Percentiles rank a stretch among this genome's conserved stretches.
These are phyloP conservation scores for Nanorana parkeri DNA, from an alignment of 2,113 vertebrate species.

Conservation along the genomic window DNA sequence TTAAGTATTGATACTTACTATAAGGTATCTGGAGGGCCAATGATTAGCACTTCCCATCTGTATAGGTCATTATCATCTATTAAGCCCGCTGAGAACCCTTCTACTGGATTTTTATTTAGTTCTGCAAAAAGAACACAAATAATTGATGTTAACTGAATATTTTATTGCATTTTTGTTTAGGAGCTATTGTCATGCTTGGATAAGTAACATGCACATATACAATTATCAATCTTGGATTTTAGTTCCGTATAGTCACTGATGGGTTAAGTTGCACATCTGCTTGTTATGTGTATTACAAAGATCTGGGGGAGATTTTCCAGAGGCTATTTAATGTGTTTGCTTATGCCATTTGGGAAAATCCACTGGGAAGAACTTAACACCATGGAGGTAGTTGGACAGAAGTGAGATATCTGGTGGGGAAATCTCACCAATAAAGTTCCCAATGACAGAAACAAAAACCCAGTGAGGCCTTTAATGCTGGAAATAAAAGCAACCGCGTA, in stretches of 20 bases:
- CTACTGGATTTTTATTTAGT: slow-evolving; percentile 99
- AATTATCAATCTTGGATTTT: too few species aligned
- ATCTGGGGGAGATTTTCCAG: too few species aligned
- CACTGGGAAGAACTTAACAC: too few species aligned
- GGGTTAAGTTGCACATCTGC: too few species aligned
- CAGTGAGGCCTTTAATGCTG: neutral
- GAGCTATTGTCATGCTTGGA: too few species aligned
- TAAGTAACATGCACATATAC: neutral
- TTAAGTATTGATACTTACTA: slow-evolving; percentile 86
- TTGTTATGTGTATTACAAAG: too few species aligned
- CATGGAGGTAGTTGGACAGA: too few species aligned
- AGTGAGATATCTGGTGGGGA: too few species aligned
- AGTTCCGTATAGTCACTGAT: too few species aligned
- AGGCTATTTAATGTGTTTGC: too few species aligned
- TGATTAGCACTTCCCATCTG: slow-evolving; percentile 99
- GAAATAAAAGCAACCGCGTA: neutral
- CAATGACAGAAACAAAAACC: neutral
- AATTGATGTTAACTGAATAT: neutral
- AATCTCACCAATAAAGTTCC: neutral
- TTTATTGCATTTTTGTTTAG: too few species aligned
- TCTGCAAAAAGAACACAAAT: slow-evolving; percentile 77
- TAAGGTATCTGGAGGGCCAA: slow-evolving; percentile 96
- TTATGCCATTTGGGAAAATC: too few species aligned
- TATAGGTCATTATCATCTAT: slow-evolving; percentile 99
- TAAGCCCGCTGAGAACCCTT: slow-evolving; percentile 98